Conservation (phyloP, 2,113 vertebrate genomes). For the Hyaena hyaena region DNA sequence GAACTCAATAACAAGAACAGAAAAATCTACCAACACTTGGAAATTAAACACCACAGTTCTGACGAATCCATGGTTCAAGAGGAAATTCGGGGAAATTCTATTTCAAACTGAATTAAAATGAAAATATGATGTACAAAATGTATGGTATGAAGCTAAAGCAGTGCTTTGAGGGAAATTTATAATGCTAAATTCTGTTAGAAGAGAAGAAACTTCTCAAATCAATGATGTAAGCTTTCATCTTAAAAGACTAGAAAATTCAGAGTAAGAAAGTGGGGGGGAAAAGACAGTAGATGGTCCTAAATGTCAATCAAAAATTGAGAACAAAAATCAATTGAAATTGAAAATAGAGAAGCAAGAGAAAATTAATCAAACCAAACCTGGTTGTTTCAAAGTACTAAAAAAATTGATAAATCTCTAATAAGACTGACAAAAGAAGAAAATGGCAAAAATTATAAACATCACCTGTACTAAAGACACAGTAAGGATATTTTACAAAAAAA, state of each 20-base stretch:
- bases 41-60: not conserved
- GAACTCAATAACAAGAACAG: not conserved
- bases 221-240: not conserved
- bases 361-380: not conserved
- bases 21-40: not conserved
- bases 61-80: not conserved
- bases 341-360: not conserved
- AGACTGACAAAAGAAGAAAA: not conserved
- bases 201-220: not conserved
- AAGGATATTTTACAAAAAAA: not conserved
- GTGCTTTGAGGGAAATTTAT: not conserved
- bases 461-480: not conserved
- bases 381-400: not conserved
- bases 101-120: not conserved
- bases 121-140: not conserved
- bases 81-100: not conserved
- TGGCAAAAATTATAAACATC: not conserved
- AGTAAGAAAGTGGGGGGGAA: not conserved
- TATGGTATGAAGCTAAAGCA: not conserved
- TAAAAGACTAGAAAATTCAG: not conserved
- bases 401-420: not conserved
- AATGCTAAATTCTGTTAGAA: not conserved
- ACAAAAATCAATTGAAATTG: slow-evolving; percentile 8
- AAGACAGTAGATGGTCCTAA: not conserved
- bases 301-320: not conserved